These are phyloP conservation scores for Delphinus delphis DNA, from an alignment of 2,113 vertebrate genomes.

Conservation along the genomic window DNA sequence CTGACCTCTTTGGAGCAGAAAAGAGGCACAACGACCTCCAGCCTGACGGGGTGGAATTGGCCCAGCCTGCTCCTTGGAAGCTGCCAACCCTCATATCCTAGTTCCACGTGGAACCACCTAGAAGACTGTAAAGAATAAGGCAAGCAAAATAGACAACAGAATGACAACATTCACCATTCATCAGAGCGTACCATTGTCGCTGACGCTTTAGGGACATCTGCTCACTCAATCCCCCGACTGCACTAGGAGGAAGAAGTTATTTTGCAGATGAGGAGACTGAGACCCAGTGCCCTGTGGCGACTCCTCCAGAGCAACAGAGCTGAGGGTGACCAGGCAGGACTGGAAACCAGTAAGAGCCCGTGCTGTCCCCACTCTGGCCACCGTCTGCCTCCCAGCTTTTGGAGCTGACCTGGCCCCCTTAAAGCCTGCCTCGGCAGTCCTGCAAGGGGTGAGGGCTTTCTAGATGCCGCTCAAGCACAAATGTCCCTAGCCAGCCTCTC, in stretches of 20 bases:
- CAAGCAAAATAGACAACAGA: background rate
- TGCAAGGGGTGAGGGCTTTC: background rate
- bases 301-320: background rate
- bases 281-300: background rate
- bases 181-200: background rate
- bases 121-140: background rate
- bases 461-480: background rate
- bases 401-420: background rate
- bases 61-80: background rate
- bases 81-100: background rate
- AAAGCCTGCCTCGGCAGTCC: background rate
- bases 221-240: background rate
- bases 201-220: background rate
- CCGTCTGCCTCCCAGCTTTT: background rate
- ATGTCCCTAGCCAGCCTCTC: background rate
- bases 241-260: background rate
- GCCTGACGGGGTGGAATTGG: background rate
- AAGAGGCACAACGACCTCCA: background rate
- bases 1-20: background rate
- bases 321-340: background rate
- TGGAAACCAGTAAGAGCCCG: background rate
- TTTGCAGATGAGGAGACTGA: background rate
- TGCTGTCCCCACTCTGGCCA: background rate
- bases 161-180: background rate
- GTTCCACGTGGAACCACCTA: fast-evolving